Conservation (phyloP, 2,113 vertebrate species). For the rabbit (Oryctolagus cuniculus) region DNA sequence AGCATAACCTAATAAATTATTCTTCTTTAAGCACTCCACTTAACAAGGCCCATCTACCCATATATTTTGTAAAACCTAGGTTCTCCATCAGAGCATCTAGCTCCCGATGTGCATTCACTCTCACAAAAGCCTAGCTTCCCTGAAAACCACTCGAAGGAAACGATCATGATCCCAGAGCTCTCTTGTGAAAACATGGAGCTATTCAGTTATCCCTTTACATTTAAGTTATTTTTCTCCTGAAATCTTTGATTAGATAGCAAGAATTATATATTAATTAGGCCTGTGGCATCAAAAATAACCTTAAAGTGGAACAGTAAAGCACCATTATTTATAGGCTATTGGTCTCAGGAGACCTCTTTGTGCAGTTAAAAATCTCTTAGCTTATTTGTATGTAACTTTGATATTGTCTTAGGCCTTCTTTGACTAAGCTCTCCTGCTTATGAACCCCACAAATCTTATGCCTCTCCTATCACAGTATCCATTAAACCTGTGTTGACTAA, state of each 20-base stretch:
- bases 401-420: not conserved
- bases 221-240: not conserved
- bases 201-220: not conserved
- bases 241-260: not conserved
- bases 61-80: not conserved
- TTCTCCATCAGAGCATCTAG: not conserved
- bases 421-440: not conserved
- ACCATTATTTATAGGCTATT: not conserved
- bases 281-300: not conserved
- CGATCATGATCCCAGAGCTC: not conserved
- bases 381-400: not conserved
- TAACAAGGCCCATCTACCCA: not conserved
- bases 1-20: not conserved
- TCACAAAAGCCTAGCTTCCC: not conserved
- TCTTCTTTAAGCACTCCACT: not conserved
- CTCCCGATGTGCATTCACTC: not conserved
- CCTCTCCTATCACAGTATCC: not conserved
- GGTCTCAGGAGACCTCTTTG: not conserved
- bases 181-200: slow-evolving; percentile 7
- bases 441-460: not conserved
- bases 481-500: slow-evolving; percentile 17
- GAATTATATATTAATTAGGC: slow-evolving; percentile 10
- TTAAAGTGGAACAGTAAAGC: not conserved
- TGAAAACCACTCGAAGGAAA: slow-evolving; percentile 10
- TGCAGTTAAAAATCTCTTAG: not conserved